These are phyloP conservation scores for Raillietiella orientalis DNA, from an alignment of 2,888 invertebrate species.

Conservation along the genomic window DNA sequence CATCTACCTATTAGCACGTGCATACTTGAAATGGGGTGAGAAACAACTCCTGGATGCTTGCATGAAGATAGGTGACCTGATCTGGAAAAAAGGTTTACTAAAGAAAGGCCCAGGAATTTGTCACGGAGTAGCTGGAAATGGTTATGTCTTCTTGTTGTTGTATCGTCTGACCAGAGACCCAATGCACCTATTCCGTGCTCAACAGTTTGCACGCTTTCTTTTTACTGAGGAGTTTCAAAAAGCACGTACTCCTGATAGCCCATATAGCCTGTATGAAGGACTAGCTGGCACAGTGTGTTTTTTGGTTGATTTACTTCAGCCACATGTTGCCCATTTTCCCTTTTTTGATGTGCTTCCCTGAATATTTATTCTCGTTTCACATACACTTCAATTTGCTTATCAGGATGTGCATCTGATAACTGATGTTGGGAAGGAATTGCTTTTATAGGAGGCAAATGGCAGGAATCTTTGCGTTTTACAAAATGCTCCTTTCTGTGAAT, in stretches of 20 bases:
- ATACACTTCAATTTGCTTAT: neutral
- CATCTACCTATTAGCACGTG: constrained; percentile 44
- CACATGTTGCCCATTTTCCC: constrained; percentile 41
- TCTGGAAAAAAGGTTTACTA: constrained; percentile 22
- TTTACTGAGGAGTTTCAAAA: constrained; percentile 25
- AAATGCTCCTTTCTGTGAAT: too few species aligned
- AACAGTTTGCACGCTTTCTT: constrained; percentile 40
- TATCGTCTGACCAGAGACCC: constrained; percentile 34
- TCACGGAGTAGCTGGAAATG: constrained; percentile 55
- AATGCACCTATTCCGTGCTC: constrained; percentile 35
- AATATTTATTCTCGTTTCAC: neutral
- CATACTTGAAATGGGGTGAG: constrained; percentile 37
- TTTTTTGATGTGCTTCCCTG: constrained; percentile 33
- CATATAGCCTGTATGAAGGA: constrained; percentile 56
- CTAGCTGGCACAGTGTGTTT: constrained; percentile 55
- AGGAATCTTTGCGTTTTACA: too few species aligned
- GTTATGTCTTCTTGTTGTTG: constrained; percentile 39
- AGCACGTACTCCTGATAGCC: constrained; percentile 41
- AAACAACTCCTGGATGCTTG: constrained; percentile 33
- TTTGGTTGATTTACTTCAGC: constrained; percentile 35
- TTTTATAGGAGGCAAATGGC: too few species aligned
- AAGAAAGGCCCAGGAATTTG: constrained; percentile 25
- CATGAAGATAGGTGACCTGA: constrained; percentile 28
- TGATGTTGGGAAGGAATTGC: too few species aligned
- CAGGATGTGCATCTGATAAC: too few species aligned